phyloP scores from a whole-genome alignment of 2,113 vertebrate species.

The Ardeotis arabs region DNA sequence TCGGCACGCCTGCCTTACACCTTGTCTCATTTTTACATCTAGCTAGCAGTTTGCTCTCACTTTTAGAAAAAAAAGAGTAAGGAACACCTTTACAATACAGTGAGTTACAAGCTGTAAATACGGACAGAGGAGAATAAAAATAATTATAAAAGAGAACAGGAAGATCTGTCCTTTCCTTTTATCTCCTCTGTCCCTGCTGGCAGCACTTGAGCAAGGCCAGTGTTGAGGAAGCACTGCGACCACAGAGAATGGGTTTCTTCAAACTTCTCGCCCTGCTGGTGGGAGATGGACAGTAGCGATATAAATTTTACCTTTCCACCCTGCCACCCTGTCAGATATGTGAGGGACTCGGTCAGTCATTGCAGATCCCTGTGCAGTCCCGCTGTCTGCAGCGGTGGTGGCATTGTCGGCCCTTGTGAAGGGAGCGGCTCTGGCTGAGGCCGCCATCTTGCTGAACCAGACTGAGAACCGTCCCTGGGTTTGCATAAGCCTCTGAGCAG shows the following conservation, averaged over 20 bases:
- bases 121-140: neutral
- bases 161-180: neutral
- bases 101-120: neutral
- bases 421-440: neutral
- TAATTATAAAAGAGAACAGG: neutral
- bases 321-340: neutral
- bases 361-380: neutral
- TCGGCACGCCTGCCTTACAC: neutral
- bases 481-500: neutral
- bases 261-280: rapidly evolving
- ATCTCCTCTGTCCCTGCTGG: neutral
- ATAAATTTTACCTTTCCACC: neutral
- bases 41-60: neutral
- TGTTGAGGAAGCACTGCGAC: neutral
- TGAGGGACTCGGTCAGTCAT: rapidly evolving
- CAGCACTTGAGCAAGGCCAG: neutral
- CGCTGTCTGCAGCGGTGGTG: neutral
- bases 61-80: neutral
- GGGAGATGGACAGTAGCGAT: neutral
- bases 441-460: rapidly evolving
- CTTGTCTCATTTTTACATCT: neutral
- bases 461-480: rapidly evolving
- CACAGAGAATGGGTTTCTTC: neutral
- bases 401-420: neutral
- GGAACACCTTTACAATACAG: neutral